Percentiles rank a stretch among this genome's conserved stretches.
These are phyloP conservation scores for Ethmia dodecea DNA, from an alignment of 2,888 invertebrate genomes.

Conservation along the genomic window DNA sequence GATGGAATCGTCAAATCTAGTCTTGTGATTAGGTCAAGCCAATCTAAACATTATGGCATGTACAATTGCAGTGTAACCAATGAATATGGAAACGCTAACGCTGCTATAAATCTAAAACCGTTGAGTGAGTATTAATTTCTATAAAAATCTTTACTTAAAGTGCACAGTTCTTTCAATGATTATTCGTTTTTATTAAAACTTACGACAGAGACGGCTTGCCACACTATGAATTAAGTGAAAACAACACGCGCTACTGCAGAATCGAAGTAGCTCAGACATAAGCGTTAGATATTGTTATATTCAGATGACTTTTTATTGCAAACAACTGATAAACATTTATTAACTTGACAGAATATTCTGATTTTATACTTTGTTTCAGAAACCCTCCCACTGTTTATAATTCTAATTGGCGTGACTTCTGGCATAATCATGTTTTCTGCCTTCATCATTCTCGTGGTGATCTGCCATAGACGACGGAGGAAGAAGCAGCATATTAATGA, in stretches of 20 bases:
- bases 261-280: too few relatives aligned
- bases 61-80: slow-evolving; percentile 97
- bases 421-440: slow-evolving; percentile 91
- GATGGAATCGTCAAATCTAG: slow-evolving; percentile 89
- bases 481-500: slow-evolving; percentile 72
- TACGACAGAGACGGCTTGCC: too few relatives aligned
- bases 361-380: slow-evolving; percentile 76
- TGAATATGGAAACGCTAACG: slow-evolving; percentile 90
- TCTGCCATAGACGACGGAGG: slow-evolving; percentile 83
- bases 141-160: background rate
- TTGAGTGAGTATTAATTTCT: slow-evolving; percentile 84
- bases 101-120: slow-evolving; percentile 89
- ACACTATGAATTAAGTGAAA: too few relatives aligned
- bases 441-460: slow-evolving; percentile 87
- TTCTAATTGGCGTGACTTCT: slow-evolving; percentile 89
- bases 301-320: too few relatives aligned
- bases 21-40: slow-evolving; percentile 89
- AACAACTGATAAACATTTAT: too few relatives aligned
- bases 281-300: too few relatives aligned
- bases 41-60: slow-evolving; percentile 90
- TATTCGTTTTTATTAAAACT: too few relatives aligned
- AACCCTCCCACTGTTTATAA: slow-evolving; percentile 87
- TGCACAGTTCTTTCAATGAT: too few relatives aligned
- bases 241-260: too few relatives aligned
- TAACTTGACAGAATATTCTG: too few relatives aligned